Evolutionary conservation across 2,113 vertebrate genomes (phyloP).

Genomic region (Chlorodrepanis virens): DNA sequence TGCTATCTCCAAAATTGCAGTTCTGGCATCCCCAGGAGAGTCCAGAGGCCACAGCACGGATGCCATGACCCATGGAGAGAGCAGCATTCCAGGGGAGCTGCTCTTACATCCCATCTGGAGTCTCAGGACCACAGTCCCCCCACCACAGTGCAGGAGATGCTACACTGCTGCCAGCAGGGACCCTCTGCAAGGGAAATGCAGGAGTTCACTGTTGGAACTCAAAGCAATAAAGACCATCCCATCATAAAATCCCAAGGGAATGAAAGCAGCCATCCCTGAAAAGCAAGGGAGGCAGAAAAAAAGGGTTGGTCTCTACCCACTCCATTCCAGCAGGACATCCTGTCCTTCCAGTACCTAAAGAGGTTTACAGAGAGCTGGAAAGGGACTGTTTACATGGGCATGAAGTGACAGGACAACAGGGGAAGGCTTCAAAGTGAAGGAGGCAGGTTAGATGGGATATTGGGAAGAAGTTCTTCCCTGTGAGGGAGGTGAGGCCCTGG

Average conservation of each 20-base stretch:
- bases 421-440: not conserved
- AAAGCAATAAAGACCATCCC: not conserved
- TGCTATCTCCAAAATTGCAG: not conserved
- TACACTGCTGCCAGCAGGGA: not conserved
- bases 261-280: not conserved
- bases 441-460: not conserved
- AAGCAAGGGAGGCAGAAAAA: not conserved
- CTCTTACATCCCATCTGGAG: rapidly evolving
- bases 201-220: not conserved
- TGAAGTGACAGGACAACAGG: not conserved
- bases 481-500: rapidly evolving
- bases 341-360: not conserved
- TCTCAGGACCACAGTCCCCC: not conserved
- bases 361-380: not conserved
- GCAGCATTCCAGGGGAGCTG: not conserved
- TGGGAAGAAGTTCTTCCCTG: not conserved
- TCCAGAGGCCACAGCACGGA: not conserved
- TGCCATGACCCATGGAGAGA: not conserved
- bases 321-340: not conserved
- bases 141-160: not conserved
- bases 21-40: not conserved
- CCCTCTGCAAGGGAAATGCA: not conserved
- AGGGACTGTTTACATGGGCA: not conserved
- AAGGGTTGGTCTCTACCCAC: not conserved
- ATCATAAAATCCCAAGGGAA: not conserved